Evolutionary conservation across 2,797 vertebrate species (phyloP).

Genomic region (Parambassis ranga): DNA sequence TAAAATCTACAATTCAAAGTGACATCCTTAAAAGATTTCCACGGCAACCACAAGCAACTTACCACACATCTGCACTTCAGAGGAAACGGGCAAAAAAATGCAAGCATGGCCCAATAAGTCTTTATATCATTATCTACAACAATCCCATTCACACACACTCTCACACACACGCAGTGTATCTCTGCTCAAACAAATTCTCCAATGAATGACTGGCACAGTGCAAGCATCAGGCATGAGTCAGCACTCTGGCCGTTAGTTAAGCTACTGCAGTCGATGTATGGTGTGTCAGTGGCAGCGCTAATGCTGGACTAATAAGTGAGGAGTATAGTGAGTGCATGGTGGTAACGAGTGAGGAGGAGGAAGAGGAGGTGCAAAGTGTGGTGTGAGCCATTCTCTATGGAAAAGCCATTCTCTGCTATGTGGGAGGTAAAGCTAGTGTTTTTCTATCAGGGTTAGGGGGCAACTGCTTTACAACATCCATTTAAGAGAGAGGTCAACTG

Average conservation of each 20-base stretch:
- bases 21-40: background rate
- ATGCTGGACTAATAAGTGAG: conserved; percentile 50
- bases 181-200: conserved; percentile 25
- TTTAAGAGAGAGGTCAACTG: conserved; percentile 49
- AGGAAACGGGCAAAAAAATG: conserved; percentile 12
- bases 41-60: conserved; percentile 53
- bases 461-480: conserved; percentile 66
- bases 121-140: background rate
- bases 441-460: conserved; percentile 47
- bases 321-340: conserved; percentile 47
- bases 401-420: conserved; percentile 71
- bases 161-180: conserved; percentile 13
- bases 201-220: conserved; percentile 70
- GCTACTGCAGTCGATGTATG: conserved; percentile 60
- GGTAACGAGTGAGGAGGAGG: background rate
- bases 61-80: conserved; percentile 54
- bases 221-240: conserved; percentile 83
- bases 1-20: background rate
- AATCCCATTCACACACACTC: conserved; percentile 26
- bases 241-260: conserved; percentile 62
- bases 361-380: conserved; percentile 52
- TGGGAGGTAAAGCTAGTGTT: conserved; percentile 39
- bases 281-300: conserved; percentile 37
- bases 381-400: conserved; percentile 66
- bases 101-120: conserved; percentile 12